Percentiles rank a stretch among this genome's conserved stretches.
Conservation (phyloP, 2,113 vertebrate genomes). For the Etheostoma cragini region DNA sequence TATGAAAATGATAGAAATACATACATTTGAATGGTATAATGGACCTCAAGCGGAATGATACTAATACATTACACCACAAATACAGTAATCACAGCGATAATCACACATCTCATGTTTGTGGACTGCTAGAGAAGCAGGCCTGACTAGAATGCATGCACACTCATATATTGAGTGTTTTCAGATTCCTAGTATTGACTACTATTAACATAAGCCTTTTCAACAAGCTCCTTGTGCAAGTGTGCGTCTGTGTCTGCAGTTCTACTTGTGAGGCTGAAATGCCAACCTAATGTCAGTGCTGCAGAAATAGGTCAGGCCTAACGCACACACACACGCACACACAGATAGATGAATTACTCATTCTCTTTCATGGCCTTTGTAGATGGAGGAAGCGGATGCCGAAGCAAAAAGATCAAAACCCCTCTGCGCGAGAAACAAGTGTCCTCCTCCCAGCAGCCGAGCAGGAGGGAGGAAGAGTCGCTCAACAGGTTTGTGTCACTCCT, state of each 20-base stretch:
- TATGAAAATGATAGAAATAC: too few relatives aligned
- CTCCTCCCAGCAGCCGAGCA: constrained; percentile 76
- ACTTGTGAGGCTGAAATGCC: constrained; percentile 62
- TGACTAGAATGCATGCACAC: not conserved
- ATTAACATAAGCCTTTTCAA: constrained; percentile 20
- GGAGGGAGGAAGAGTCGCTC: constrained; percentile 84
- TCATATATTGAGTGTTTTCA: constrained; percentile 11
- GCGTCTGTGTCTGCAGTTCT: constrained; percentile 26
- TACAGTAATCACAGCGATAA: not conserved
- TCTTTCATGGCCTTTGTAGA: constrained; percentile 87
- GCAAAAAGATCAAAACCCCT: constrained; percentile 88
- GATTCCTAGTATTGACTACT: not conserved
- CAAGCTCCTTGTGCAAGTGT: constrained; percentile 2
- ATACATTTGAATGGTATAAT: not conserved
- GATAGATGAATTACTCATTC: constrained; percentile 82
- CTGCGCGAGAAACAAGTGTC: constrained; percentile 88
- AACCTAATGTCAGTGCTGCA: constrained; percentile 69
- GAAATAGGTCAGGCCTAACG: constrained; percentile 74
- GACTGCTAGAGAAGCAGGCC: too few relatives aligned
- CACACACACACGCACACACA: constrained; percentile 44
- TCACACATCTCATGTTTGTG: not conserved
- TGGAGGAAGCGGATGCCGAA: constrained; percentile 89
- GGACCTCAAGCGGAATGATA: not conserved
- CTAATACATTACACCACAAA: not conserved
- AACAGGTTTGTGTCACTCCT: constrained; percentile 84